Conservation (phyloP, 2,113 vertebrate genomes). For the Scomber colias region DNA sequence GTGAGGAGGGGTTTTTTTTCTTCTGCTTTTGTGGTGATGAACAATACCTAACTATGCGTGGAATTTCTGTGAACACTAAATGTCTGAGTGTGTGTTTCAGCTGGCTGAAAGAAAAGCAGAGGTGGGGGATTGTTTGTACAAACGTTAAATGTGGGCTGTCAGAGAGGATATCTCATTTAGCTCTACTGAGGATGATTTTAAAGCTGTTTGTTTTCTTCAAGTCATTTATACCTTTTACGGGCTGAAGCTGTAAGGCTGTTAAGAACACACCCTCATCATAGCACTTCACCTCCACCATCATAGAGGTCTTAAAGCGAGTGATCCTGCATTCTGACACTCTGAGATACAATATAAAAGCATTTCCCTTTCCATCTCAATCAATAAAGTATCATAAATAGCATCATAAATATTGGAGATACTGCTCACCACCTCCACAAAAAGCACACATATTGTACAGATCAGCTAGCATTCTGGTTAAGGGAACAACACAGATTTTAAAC, state of each 20-base stretch:
- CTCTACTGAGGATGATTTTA: constrained; percentile 32
- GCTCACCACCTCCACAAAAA: background rate
- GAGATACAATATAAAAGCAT: background rate
- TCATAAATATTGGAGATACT: constrained; percentile 10
- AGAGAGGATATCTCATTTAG: constrained; percentile 46
- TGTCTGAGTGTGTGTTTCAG: constrained; percentile 26
- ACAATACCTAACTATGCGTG: constrained; percentile 28
- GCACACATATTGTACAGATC: background rate
- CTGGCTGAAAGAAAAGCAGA: background rate
- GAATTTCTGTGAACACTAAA: constrained; percentile 20
- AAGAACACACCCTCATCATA: constrained; percentile 21
- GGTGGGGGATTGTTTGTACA: constrained; percentile 32
- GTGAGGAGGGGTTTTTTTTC: background rate
- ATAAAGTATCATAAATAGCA: background rate
- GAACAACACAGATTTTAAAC: too few species aligned
- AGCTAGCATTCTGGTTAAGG: background rate
- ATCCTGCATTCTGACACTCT: background rate
- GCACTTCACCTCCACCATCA: constrained; percentile 25
- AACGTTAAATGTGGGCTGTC: constrained; percentile 18
- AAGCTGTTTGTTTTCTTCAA: constrained; percentile 44
- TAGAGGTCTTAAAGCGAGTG: constrained; percentile 7
- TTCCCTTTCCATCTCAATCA: background rate
- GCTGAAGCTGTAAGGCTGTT: background rate
- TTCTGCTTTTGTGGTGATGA: constrained; percentile 15
- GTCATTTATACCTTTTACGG: constrained; percentile 31